Conservation (phyloP, 2,888 invertebrate genomes). For the Megalurothrips usitatus region DNA sequence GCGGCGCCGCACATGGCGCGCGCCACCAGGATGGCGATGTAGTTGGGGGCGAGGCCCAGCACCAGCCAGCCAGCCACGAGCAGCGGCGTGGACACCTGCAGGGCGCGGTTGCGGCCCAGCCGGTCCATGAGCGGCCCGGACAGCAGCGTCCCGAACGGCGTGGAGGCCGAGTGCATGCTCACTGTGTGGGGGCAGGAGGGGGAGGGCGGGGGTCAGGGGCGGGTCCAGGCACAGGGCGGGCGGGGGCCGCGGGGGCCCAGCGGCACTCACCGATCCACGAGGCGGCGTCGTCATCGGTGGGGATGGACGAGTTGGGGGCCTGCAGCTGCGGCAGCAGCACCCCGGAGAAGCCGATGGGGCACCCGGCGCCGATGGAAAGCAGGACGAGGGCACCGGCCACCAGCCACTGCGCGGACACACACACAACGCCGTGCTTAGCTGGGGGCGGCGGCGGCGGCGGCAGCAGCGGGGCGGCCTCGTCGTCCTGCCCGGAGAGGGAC, state of each 20-base stretch:
- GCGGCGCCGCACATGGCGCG: constrained; percentile 66
- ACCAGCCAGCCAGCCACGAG: constrained; percentile 65
- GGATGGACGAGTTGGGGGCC: constrained; percentile 55
- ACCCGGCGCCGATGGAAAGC: constrained; percentile 64
- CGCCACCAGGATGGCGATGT: constrained; percentile 59
- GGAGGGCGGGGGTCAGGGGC: constrained; percentile 29
- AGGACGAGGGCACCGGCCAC: constrained; percentile 41
- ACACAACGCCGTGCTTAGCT: neutral
- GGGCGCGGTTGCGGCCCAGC: constrained; percentile 61
- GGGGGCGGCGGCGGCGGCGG: neutral
- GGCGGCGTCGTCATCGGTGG: constrained; percentile 64
- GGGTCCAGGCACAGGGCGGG: too few species aligned
- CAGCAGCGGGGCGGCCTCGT: neutral
- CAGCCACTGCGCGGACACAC: constrained; percentile 3
- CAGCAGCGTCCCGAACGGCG: constrained; percentile 66
- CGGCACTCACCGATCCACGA: constrained; percentile 67
- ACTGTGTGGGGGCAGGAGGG: constrained; percentile 50
- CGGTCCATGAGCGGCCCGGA: constrained; percentile 68
- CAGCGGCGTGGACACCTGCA: constrained; percentile 62
- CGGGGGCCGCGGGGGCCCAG: neutral
- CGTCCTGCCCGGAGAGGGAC: neutral
- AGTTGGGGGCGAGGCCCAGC: constrained; percentile 50
- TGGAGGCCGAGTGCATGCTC: constrained; percentile 72
- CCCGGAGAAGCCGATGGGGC: constrained; percentile 75
- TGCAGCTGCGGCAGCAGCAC: constrained; percentile 69